A percentile compares a stretch with the other conserved stretches of the same genome.
Evolutionary conservation across 2,113 vertebrate species (phyloP).

Genomic region (Spea multiplicata): DNA sequence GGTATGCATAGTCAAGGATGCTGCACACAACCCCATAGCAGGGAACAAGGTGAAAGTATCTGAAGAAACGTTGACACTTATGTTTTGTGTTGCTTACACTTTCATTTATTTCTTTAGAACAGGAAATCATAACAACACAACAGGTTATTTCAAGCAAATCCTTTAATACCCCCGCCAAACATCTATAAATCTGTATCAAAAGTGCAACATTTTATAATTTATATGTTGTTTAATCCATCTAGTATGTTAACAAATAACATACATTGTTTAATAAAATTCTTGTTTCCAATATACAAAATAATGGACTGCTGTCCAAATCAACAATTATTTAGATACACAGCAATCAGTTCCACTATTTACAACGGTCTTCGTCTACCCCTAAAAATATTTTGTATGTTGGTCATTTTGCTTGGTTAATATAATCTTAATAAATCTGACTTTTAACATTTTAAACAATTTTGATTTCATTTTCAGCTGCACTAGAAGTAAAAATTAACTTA

Average conservation of each 20-base stretch:
- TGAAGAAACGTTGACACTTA: not conserved
- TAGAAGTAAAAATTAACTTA: slow-evolving; percentile 55
- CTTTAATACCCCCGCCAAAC: slow-evolving; percentile 75
- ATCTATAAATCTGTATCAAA: slow-evolving; percentile 87
- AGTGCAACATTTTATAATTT: slow-evolving; percentile 83
- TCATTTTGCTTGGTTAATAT: slow-evolving; percentile 39
- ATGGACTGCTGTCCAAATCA: slow-evolving; percentile 58
- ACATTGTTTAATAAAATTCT: slow-evolving; percentile 88
- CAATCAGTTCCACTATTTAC: slow-evolving; percentile 59
- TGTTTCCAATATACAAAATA: slow-evolving; percentile 72
- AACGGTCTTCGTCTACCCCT: slow-evolving; percentile 43
- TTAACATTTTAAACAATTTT: slow-evolving; percentile 54
- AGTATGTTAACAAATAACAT: slow-evolving; percentile 71
- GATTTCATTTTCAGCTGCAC: slow-evolving; percentile 52
- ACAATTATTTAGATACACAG: slow-evolving; percentile 65
- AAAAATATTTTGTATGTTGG: slow-evolving; percentile 48
- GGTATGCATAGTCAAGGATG: no score
- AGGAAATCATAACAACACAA: slow-evolving; percentile 80
- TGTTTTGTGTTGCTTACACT: slow-evolving; percentile 29
- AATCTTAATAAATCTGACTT: slow-evolving; percentile 49
- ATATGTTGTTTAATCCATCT: slow-evolving; percentile 75
- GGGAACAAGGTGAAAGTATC: no score
- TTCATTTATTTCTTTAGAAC: slow-evolving; percentile 67
- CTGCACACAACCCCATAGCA: no score
- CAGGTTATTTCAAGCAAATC: slow-evolving; percentile 76